These are phyloP conservation scores for Phymastichus coffea DNA, from an alignment of 1,140 invertebrate genomes.

Conservation along the genomic window DNA sequence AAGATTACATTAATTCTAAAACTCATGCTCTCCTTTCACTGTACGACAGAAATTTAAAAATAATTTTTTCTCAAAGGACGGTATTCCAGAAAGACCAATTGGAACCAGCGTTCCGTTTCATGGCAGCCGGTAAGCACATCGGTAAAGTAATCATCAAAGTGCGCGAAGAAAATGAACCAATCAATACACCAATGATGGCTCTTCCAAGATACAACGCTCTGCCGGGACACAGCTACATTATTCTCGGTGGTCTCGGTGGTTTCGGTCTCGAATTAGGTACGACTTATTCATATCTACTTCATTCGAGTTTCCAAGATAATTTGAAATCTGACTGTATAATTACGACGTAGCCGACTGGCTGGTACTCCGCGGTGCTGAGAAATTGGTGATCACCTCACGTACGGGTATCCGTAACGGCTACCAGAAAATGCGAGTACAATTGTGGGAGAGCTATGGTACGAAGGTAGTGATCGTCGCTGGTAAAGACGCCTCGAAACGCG, in stretches of 20 bases:
- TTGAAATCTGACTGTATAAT: too few species aligned
- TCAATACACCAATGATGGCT: slow-evolving; percentile 43
- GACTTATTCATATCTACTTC: background rate
- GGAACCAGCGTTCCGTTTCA: slow-evolving; percentile 59
- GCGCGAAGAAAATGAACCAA: slow-evolving; percentile 44
- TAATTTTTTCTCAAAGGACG: slow-evolving; percentile 31
- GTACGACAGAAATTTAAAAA: background rate
- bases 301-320: too few species aligned
- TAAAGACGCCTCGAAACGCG: slow-evolving; percentile 51
- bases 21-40: too few species aligned
- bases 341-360: slow-evolving; percentile 76
- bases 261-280: slow-evolving; percentile 73
- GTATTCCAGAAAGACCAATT: slow-evolving; percentile 53
- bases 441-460: slow-evolving; percentile 60
- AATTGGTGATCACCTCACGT: slow-evolving; percentile 71
- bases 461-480: slow-evolving; percentile 55
- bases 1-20: background rate
- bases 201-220: slow-evolving; percentile 60
- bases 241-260: slow-evolving; percentile 74
- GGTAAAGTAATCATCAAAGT: slow-evolving; percentile 74
- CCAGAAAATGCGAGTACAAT: slow-evolving; percentile 58
- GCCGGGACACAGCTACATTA: slow-evolving; percentile 50
- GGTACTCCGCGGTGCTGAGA: slow-evolving; percentile 66
- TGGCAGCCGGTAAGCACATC: slow-evolving; percentile 75
- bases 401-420: slow-evolving; percentile 70